These are phyloP conservation scores for Muntiacus muntjak DNA, from an alignment of 2,113 vertebrate genomes.

Conservation along the genomic window DNA sequence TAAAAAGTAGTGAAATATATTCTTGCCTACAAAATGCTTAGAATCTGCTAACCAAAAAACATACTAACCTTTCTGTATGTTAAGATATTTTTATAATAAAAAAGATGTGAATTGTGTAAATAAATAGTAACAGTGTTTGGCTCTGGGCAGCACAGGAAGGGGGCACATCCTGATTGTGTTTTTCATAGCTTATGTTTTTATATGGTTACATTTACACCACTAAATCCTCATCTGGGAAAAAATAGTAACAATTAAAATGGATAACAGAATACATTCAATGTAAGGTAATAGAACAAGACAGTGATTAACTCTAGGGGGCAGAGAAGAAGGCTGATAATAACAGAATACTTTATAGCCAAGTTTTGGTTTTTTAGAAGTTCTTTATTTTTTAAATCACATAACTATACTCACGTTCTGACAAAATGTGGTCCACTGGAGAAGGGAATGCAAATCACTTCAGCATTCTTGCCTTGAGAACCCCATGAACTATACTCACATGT, in stretches of 20 bases:
- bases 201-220: slow-evolving; percentile 81
- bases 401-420: not conserved
- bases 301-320: not conserved
- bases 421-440: not conserved
- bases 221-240: slow-evolving; percentile 71
- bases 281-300: not conserved
- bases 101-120: not conserved
- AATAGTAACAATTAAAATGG: not conserved
- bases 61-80: not conserved
- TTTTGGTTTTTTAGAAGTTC: not conserved
- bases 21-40: not conserved
- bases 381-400: not conserved
- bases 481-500: not conserved
- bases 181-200: slow-evolving; percentile 85
- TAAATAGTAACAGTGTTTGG: not conserved
- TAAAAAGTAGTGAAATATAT: slow-evolving; percentile 10
- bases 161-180: not conserved
- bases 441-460: not conserved
- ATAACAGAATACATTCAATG: not conserved
- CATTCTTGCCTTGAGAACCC: not conserved
- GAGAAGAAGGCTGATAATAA: not conserved
- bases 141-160: not conserved
- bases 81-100: slow-evolving; percentile 11
- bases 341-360: not conserved
- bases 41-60: not conserved